phyloP scores from a whole-genome alignment of 2,113 vertebrate species.

The Sus scrofa region T2T-Sscrofa CM000820.6:72630001-72630500 shows the following conservation, averaged over 20 bases:
- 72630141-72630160: background rate
- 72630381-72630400: background rate
- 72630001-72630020: conserved; percentile 3
- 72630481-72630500: background rate
- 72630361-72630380: background rate
- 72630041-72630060: background rate
- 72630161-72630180: background rate
- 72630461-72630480: background rate
- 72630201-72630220: background rate
- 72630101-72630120: background rate
- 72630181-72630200: background rate
- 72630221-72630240: background rate
- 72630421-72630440: background rate
- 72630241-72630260: background rate
- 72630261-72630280: conserved; percentile 8
- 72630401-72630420: background rate
- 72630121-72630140: background rate
- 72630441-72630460: background rate
- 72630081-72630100: background rate
- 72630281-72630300: background rate
- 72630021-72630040: background rate
- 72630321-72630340: background rate
- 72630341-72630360: background rate
- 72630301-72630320: background rate
- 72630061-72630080: background rate